A percentile compares a stretch with the other conserved stretches of the same genome.
Evolutionary conservation across 2,888 invertebrate genomes (phyloP).

Genomic region (Tryphoninae sp.): DNA sequence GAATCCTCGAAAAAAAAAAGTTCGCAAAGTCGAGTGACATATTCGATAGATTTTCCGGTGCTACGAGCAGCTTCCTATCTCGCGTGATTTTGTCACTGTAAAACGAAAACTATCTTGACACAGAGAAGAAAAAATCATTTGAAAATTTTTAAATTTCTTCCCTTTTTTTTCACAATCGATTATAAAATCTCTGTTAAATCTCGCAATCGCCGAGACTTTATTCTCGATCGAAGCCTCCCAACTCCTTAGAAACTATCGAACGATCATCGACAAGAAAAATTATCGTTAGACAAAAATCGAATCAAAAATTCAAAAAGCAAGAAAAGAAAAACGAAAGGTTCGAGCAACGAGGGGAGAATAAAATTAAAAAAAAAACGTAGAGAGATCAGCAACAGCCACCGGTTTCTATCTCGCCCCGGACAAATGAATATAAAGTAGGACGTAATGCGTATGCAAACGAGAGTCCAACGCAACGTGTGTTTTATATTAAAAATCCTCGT

Average conservation of each 20-base stretch:
- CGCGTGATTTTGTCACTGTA: conserved; percentile 8
- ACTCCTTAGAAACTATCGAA: too few species aligned
- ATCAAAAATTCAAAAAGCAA: background rate
- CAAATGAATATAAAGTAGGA: conserved; percentile 44
- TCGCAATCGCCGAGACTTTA: too few species aligned
- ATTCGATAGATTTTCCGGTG: conserved; percentile 25
- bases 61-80: conserved; percentile 10
- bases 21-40: conserved; percentile 1
- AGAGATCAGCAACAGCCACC: conserved; percentile 6
- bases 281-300: background rate
- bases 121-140: too few species aligned
- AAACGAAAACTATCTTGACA: background rate
- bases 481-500: conserved; percentile 26
- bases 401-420: conserved; percentile 11
- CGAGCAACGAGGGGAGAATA: background rate
- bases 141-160: too few species aligned
- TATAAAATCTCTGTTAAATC: too few species aligned
- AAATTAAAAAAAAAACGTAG: background rate
- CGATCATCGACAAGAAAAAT: background rate
- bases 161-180: too few species aligned
- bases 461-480: conserved; percentile 11
- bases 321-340: conserved; percentile 11
- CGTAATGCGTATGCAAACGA: conserved; percentile 46
- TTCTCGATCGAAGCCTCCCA: too few species aligned
- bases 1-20: conserved; percentile 2